Evolutionary conservation across 2,113 vertebrate species (phyloP), one percentile per base, ranked within the genome.

Genomic region (Scomber scombrus): DNA sequence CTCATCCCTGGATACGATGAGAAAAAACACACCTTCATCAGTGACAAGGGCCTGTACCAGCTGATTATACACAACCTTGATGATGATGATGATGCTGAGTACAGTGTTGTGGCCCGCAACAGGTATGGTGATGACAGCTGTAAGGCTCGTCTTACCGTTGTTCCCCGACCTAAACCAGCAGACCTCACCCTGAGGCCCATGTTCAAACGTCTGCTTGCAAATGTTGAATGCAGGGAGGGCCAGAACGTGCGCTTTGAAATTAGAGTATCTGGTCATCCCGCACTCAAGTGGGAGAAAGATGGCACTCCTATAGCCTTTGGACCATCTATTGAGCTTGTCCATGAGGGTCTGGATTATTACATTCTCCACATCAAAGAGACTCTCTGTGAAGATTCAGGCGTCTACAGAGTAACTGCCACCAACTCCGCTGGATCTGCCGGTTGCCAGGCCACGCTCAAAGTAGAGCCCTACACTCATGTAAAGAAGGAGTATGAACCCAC

Each of bases 181-280:
- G 98, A 97, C 26, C 96, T 95, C 29, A 99, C 97, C 0, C 84
- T 99, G 77, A 96, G 98, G 86, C 98, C 98, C 63, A 99, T 99
- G 98, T 99, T 99, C 91, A 99, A 99, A 93, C 96, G 98, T n/a
- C 90, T 99, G 34, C 94, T 99, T 50, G 97, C 98, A 85, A 99
- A 99, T 29, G 92, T 96, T 15, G 98, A 98, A 85, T 99, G 98
- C 87, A 96, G 93, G 73, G 98, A 99, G 94, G 97, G 98, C 72
- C 97, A 99, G 72, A 96, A 93, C 14, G 89, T 96, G 67, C 96
- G 97, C 85, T 99, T 99, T 95, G 98, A 99, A 91, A 98, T 99
- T 55, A 95, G 98, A 83, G 97, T 99, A 18, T 98, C 97, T 60
- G 98, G 97, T 23, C 95, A 95, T 79, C 98, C 98, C 55, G 89